phyloP scores from a whole-genome alignment of 2,888 invertebrate genomes.

The Girardia tigrina region DNA sequence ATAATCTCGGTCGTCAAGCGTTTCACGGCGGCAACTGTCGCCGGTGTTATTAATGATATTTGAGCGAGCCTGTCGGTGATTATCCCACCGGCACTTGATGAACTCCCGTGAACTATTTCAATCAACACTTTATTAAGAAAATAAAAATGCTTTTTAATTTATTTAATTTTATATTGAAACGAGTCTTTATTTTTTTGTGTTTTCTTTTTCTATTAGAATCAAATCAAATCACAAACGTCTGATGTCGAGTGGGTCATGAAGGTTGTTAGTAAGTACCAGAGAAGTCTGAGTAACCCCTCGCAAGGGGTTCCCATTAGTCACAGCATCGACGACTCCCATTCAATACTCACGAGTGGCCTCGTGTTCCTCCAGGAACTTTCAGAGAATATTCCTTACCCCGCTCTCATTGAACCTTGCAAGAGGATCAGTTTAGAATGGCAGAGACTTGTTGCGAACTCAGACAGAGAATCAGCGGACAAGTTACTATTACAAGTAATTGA shows the following conservation, averaged over 20 bases:
- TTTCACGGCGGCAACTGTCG: neutral
- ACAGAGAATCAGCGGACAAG: constrained; percentile 19
- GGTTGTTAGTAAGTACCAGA: neutral
- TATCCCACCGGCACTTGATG: no score
- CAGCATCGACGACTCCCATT: neutral
- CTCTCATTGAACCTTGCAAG: neutral
- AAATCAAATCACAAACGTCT: neutral
- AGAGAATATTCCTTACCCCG: constrained; percentile 23
- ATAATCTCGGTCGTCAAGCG: neutral
- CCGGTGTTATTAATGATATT: no score
- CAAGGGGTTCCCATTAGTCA: neutral
- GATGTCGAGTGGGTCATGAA: neutral
- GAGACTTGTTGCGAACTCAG: constrained; percentile 6
- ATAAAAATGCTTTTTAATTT: no score
- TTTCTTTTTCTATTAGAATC: no score
- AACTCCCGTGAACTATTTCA: no score
- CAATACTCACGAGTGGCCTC: neutral
- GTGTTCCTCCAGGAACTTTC: constrained; percentile 1
- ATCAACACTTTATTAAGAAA: no score
- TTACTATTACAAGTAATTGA: neutral
- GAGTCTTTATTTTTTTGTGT: no score
- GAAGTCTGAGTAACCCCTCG: neutral
- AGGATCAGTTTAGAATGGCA: neutral
- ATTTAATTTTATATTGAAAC: no score
- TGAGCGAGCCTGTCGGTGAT: no score